Percentiles rank a stretch among this genome's conserved stretches.
Conservation (phyloP, 2,113 vertebrate genomes). For the Corvus cornix region DNA sequence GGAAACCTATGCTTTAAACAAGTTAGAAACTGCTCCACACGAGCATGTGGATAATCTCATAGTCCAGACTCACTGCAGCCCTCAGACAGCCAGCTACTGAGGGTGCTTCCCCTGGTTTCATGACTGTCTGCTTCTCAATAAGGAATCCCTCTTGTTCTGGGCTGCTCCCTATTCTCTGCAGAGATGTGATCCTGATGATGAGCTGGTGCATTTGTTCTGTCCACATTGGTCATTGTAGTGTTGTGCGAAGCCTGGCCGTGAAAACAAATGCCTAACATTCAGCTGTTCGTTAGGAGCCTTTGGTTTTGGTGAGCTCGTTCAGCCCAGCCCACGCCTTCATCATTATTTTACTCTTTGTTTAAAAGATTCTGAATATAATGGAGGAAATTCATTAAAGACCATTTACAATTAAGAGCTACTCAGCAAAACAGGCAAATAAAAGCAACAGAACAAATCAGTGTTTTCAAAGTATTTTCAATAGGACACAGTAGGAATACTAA, state of each 20-base stretch:
- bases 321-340: rapidly evolving
- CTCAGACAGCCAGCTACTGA: not conserved
- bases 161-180: not conserved
- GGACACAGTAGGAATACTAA: not conserved
- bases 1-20: not conserved
- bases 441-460: not conserved
- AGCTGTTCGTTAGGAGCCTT: not conserved
- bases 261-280: not conserved
- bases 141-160: not conserved
- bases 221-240: not conserved
- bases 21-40: not conserved
- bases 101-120: not conserved
- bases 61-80: not conserved
- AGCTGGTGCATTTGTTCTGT: not conserved
- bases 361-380: not conserved
- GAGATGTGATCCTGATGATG: not conserved
- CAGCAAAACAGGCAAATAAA: not conserved
- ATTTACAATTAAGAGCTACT: not conserved
- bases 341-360: not conserved
- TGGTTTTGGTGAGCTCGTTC: not conserved
- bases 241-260: not conserved
- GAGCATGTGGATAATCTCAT: not conserved
- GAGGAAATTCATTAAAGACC: not conserved
- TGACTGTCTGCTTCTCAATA: not conserved
- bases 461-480: not conserved